Percentiles rank a stretch among this genome's conserved stretches.
Evolutionary conservation across 2,113 vertebrate species (phyloP).

Genomic region (Mus pahari): DNA sequence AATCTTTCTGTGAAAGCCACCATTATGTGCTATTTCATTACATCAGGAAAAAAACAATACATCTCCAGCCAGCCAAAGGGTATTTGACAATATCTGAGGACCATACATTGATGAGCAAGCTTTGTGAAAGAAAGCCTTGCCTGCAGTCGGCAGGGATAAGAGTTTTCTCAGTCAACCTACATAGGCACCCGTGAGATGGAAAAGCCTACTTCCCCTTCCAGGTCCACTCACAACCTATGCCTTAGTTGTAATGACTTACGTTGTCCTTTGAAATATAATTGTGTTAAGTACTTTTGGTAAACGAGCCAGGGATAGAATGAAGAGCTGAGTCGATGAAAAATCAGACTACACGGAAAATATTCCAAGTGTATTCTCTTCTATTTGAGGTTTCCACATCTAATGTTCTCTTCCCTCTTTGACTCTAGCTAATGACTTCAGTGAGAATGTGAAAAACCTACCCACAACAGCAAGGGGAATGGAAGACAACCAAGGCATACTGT

Average conservation of each 20-base stretch:
- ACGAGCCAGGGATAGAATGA: background rate
- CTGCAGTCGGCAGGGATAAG: background rate
- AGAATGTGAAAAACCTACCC: background rate
- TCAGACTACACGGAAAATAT: background rate
- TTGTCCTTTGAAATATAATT: background rate
- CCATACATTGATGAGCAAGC: background rate
- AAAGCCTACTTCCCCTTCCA: background rate
- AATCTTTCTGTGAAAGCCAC: too few species aligned
- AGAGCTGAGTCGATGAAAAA: background rate
- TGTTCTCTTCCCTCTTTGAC: background rate
- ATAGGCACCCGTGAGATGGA: background rate
- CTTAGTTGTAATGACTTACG: background rate
- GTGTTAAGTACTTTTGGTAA: background rate
- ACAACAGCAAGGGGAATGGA: fast-evolving
- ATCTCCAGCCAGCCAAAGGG: background rate
- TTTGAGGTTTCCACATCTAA: background rate
- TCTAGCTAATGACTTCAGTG: background rate
- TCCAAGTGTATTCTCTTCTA: background rate
- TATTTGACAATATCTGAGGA: background rate
- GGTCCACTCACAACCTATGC: background rate
- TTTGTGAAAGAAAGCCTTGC: background rate
- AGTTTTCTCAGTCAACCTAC: background rate
- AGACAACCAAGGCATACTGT: fast-evolving
- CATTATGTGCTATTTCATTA: background rate
- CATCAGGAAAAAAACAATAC: background rate